Evolutionary conservation across 2,113 vertebrate genomes (phyloP).

Genomic region (Natator depressus): DNA sequence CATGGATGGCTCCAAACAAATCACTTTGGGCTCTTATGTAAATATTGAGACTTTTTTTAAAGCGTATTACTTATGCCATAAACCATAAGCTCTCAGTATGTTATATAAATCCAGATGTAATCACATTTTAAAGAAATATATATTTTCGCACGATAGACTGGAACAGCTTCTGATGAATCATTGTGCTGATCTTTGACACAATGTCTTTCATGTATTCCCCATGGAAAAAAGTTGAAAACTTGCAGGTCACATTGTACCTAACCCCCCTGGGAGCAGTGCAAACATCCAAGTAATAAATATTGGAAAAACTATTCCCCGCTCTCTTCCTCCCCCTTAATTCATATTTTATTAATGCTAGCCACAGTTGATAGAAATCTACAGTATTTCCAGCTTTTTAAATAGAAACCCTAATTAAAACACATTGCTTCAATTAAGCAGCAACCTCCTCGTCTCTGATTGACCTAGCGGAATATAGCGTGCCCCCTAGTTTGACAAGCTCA

Average conservation of each 20-base stretch:
- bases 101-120: conserved; percentile 53
- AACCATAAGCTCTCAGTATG: conserved; percentile 10
- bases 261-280: background rate
- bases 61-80: conserved; percentile 51
- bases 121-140: conserved; percentile 1
- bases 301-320: background rate
- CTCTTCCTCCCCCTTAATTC: background rate
- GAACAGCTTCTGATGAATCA: conserved; percentile 27
- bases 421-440: background rate
- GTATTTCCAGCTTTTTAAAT: background rate
- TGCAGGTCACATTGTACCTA: background rate
- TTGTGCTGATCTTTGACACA: background rate
- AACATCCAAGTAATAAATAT: background rate
- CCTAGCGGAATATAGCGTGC: background rate
- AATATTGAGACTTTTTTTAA: background rate
- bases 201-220: background rate
- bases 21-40: conserved; percentile 1
- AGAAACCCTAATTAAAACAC: background rate
- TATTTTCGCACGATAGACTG: conserved; percentile 38
- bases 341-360: background rate
- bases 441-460: background rate
- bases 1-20: background rate
- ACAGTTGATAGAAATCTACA: background rate
- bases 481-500: background rate
- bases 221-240: background rate